Evolutionary conservation across 2,113 vertebrate genomes (phyloP).

Genomic region (Falcunculus frontatus): DNA sequence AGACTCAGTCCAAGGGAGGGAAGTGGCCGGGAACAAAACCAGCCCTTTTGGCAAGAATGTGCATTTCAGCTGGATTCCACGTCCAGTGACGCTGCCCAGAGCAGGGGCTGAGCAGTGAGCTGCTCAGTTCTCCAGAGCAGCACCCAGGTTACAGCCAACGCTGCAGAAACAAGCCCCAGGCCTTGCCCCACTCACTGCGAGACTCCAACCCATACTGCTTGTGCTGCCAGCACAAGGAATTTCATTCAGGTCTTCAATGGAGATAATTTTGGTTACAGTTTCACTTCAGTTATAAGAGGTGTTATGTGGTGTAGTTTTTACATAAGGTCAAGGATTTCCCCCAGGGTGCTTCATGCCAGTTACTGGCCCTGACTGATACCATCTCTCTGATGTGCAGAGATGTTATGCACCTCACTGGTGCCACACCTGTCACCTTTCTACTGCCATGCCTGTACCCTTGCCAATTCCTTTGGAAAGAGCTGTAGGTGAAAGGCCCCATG

Average conservation of each 20-base stretch:
- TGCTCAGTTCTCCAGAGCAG: background rate
- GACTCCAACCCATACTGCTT: background rate
- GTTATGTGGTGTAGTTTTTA: background rate
- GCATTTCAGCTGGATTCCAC: background rate
- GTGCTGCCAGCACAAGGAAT: background rate
- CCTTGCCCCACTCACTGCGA: fast-evolving
- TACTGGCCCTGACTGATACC: background rate
- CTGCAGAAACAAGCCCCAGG: background rate
- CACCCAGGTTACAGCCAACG: background rate
- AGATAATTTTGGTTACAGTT: background rate
- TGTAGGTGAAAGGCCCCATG: background rate
- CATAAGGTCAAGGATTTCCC: background rate
- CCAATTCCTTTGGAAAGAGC: background rate
- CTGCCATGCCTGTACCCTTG: background rate
- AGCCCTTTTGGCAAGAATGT: background rate
- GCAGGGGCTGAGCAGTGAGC: background rate
- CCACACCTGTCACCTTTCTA: background rate
- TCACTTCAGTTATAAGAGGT: background rate
- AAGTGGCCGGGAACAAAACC: background rate
- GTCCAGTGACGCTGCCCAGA: background rate
- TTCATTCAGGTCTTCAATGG: background rate
- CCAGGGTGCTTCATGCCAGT: background rate
- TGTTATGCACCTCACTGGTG: fast-evolving
- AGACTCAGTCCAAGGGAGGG: background rate
- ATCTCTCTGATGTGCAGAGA: background rate